phyloP scores from a whole-genome alignment of 2,797 vertebrate genomes.

The Threskiornis aethiopicus region DNA sequence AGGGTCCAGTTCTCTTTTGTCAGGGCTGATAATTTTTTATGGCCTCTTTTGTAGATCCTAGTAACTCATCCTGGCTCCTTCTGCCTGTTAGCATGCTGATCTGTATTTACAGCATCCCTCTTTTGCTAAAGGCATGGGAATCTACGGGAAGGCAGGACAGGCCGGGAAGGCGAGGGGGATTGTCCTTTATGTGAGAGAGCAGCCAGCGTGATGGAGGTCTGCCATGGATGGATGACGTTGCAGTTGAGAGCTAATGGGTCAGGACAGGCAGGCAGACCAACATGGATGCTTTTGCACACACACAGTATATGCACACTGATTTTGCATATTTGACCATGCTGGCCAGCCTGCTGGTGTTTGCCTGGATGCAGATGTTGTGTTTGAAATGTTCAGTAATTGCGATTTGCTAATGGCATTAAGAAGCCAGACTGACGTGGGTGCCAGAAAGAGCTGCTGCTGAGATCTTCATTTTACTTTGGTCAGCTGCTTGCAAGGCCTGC shows the following conservation, averaged over 20 bases:
- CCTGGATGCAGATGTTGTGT: background rate
- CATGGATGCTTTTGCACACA: background rate
- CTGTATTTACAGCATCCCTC: background rate
- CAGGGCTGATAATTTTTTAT: background rate
- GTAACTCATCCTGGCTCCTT: background rate
- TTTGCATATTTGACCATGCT: background rate
- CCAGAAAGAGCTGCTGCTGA: background rate
- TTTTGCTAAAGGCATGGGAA: background rate
- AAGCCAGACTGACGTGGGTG: background rate
- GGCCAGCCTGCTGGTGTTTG: background rate
- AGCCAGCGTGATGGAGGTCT: rapidly evolving
- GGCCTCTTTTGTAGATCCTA: background rate
- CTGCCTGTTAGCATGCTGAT: background rate
- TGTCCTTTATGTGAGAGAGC: background rate
- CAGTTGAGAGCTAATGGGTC: background rate
- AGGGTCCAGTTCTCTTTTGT: background rate
- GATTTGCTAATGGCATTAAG: background rate
- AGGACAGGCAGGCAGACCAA: background rate
- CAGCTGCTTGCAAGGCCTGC: background rate
- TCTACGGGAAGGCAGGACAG: background rate
- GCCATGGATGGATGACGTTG: background rate
- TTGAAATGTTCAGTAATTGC: background rate
- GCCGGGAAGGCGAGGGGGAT: background rate
- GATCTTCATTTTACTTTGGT: background rate
- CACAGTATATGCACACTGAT: background rate